A percentile compares a stretch with the other conserved stretches of the same genome.
Conservation (phyloP, 2,797 vertebrate genomes). For the Parotocinclus haroldoi region DNA sequence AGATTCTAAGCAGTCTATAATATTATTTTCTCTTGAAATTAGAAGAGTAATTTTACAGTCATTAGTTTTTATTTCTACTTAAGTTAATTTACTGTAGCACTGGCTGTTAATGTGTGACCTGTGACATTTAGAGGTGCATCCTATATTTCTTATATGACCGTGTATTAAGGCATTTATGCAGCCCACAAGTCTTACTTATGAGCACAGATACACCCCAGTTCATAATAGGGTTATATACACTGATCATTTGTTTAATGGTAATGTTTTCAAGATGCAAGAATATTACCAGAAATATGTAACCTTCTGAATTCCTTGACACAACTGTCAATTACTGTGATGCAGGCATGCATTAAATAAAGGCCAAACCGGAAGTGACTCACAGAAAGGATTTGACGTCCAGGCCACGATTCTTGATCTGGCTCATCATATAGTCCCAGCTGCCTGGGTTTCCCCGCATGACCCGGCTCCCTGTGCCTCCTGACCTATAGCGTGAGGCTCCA, state of each 20-base stretch:
- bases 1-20: too few relatives aligned
- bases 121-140: too few relatives aligned
- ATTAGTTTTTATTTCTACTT: too few relatives aligned
- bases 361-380: constrained; percentile 77
- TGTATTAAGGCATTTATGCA: too few relatives aligned
- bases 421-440: constrained; percentile 98
- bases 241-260: not conserved
- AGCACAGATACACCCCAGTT: too few relatives aligned
- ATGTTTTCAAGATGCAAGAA: not conserved
- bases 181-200: too few relatives aligned
- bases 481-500: constrained; percentile 78
- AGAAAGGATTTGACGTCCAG: constrained; percentile 98
- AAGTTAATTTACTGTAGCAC: too few relatives aligned
- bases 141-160: too few relatives aligned
- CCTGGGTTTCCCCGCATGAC: constrained; percentile 82
- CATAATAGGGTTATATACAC: too few relatives aligned
- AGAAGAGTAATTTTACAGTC: too few relatives aligned
- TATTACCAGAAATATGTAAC: not conserved
- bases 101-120: too few relatives aligned
- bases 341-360: constrained; percentile 21
- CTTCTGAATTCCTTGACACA: constrained; percentile 5
- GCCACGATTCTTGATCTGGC: constrained; percentile 94
- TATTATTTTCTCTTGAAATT: too few relatives aligned
- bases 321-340: constrained; percentile 13
- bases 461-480: constrained; percentile 75